A percentile compares a stretch with the other conserved stretches of the same genome.
These are phyloP conservation scores for Drosophila testacea DNA, from an alignment of 2,888 invertebrate genomes.

Conservation along the genomic window DNA sequence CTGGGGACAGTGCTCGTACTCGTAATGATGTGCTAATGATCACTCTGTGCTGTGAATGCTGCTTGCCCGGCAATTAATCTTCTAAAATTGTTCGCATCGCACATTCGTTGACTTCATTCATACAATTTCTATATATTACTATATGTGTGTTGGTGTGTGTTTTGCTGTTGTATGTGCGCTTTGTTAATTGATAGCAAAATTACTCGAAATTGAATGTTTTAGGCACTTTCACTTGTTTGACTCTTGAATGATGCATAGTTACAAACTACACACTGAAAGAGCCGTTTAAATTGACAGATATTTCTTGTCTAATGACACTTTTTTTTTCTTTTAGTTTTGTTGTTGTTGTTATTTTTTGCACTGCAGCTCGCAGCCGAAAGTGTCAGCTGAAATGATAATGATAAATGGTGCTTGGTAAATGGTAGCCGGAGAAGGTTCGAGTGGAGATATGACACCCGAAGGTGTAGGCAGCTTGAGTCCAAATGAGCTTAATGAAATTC, in stretches of 20 bases:
- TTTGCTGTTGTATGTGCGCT: conserved; percentile 30
- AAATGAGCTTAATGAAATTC: conserved; percentile 20
- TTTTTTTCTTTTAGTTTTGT: conserved; percentile 15
- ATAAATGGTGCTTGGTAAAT: conserved; percentile 55
- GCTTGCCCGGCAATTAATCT: conserved; percentile 67
- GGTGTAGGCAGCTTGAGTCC: conserved; percentile 7
- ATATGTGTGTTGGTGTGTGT: conserved; percentile 4
- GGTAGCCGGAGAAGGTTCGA: conserved; percentile 19
- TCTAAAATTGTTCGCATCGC: conserved; percentile 46
- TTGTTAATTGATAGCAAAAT: conserved; percentile 81
- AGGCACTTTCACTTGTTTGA: conserved; percentile 71
- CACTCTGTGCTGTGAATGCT: conserved; percentile 33
- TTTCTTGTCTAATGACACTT: conserved; percentile 53
- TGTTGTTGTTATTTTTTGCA: conserved; percentile 25
- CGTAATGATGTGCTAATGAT: conserved; percentile 79
- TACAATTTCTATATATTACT: conserved; percentile 8
- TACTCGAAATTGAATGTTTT: conserved; percentile 74
- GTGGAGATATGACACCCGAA: conserved; percentile 1
- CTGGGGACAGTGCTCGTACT: conserved; percentile 33
- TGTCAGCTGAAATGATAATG: conserved; percentile 49
- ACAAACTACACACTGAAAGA: conserved; percentile 39
- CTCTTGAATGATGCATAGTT: conserved; percentile 45
- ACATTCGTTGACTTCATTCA: conserved; percentile 21
- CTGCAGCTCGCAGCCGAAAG: conserved; percentile 42
- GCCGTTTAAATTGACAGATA: conserved; percentile 61